Evolutionary conservation across 2,888 invertebrate species (phyloP), one percentile per base, ranked within the genome.

Genomic region (Caenorhabditis zanzibari): DNA sequence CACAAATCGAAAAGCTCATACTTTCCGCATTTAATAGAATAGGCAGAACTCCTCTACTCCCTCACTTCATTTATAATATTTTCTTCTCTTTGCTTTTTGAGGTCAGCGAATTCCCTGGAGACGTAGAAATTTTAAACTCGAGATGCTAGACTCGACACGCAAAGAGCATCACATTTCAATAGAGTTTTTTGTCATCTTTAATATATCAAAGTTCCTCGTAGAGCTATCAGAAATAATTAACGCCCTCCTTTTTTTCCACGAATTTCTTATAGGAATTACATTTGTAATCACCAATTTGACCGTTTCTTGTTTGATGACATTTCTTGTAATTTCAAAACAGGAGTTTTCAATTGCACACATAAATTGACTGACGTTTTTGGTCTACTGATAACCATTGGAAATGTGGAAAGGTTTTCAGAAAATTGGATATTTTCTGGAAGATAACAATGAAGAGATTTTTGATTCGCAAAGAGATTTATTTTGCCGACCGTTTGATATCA

Each of bases 151-250:
- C 26, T 44, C 12, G 24, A 28, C 49, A 66, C 66, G 66, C 66
- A 35, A 52, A 19, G 26, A 32, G 73, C 73, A 52, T 73, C 73
- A 73, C 26, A 38, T 63, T 73, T 73, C 61, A 35, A 73, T 59
- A 58, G 10, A 28, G 22, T 59, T 41, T 52, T 61, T 61, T 54
- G 52, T 73, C 61, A 73, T 63, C 73, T 73, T 61, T 32, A 24
- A 73, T 38, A 63, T 73, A 63, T 52, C 73, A 73, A 73, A 61
- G 73, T 73, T 73, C 73, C 35, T 7, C 7, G 41, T 47, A 38
- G 41, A 56, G 56, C 28, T 19, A n/a, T 59, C 47, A 47, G 38
- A n/a, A 71, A 26, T 58, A 26, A 56, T 38, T 56, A 26, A 54
- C 69, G 56, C 69, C 69, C 69, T 69, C 38, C 44, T 22, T 32